A percentile compares a stretch with the other conserved stretches of the same genome.
Evolutionary conservation across 2,888 invertebrate genomes (phyloP).

Genomic region (Hipparchia semele): DNA sequence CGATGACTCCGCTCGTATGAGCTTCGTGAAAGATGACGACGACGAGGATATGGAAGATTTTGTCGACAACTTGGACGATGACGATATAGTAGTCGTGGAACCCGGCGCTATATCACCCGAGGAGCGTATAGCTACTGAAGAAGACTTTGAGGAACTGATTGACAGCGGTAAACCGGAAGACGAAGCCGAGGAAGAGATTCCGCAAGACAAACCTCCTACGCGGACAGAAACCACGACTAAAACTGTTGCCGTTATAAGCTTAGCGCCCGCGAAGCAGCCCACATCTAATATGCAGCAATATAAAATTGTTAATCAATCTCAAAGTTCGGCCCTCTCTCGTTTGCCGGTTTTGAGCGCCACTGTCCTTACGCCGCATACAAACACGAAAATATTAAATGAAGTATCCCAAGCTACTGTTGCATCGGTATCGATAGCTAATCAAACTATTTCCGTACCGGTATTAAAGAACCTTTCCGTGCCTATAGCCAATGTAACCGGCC

Average conservation of each 20-base stretch:
- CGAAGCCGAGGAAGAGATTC: constrained; percentile 62
- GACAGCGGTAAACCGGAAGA: constrained; percentile 85
- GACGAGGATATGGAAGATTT: constrained; percentile 67
- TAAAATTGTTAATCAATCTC: constrained; percentile 67
- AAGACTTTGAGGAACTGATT: constrained; percentile 86
- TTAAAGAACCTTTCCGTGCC: constrained; percentile 72
- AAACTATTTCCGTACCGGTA: constrained; percentile 78
- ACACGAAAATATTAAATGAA: constrained; percentile 79
- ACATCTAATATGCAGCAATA: constrained; percentile 71
- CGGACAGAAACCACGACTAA: constrained; percentile 79
- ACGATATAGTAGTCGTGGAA: constrained; percentile 85
- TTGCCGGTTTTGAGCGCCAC: constrained; percentile 69
- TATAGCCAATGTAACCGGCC: constrained; percentile 57
- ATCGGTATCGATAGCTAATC: constrained; percentile 79
- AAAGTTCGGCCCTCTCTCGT: constrained; percentile 59
- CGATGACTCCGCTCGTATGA: constrained; percentile 77
- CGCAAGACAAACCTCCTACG: constrained; percentile 68
- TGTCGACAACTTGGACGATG: constrained; percentile 77
- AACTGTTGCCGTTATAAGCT: constrained; percentile 79
- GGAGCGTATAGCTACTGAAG: constrained; percentile 85
- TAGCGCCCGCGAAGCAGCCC: constrained; percentile 72
- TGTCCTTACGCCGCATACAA: constrained; percentile 66
- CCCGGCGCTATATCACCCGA: constrained; percentile 84
- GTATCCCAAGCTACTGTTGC: constrained; percentile 84
- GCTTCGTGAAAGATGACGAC: constrained; percentile 59